Conservation (phyloP, 1,140 invertebrate species). For the Pseudomyrmex dendroicus region DNA sequence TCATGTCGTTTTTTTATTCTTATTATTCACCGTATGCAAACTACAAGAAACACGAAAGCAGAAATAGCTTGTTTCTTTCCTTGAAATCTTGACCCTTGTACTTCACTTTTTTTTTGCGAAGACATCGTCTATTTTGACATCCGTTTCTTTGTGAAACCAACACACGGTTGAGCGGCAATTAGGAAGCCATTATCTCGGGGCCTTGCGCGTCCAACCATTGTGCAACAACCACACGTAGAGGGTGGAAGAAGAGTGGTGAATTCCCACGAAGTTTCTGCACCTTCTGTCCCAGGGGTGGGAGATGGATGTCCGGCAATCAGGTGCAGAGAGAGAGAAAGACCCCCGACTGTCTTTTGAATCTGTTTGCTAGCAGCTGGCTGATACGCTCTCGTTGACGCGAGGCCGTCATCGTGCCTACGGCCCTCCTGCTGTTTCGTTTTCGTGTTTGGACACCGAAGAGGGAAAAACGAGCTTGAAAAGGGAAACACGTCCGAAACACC, state of each 20-base stretch:
- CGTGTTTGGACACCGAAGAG: conserved; percentile 56
- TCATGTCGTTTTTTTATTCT: too few species aligned
- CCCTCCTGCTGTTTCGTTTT: conserved; percentile 69
- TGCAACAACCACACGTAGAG: conserved; percentile 19
- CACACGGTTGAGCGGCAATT: conserved; percentile 67
- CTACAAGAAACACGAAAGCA: not conserved
- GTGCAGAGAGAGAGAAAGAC: conserved; percentile 52
- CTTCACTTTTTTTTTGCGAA: conserved; percentile 8
- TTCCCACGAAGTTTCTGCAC: conserved; percentile 63
- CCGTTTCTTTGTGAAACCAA: conserved; percentile 35
- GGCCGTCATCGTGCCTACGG: conserved; percentile 58
- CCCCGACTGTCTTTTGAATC: conserved; percentile 66
- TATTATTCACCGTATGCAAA: not conserved
- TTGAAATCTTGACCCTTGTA: not conserved
- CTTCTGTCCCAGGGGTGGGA: conserved; percentile 45
- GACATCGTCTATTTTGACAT: not conserved
- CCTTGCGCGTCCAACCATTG: conserved; percentile 4
- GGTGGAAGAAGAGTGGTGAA: conserved; percentile 45
- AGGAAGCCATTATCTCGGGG: conserved; percentile 76
- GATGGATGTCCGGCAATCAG: conserved; percentile 77
- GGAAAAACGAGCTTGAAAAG: conserved; percentile 30
- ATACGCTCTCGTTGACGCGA: conserved; percentile 66
- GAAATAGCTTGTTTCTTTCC: not conserved
- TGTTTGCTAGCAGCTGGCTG: conserved; percentile 64
- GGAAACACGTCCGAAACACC: conserved; percentile 23